Conservation (phyloP, 2,797 vertebrate species). For the Manis pentadactyla region DNA sequence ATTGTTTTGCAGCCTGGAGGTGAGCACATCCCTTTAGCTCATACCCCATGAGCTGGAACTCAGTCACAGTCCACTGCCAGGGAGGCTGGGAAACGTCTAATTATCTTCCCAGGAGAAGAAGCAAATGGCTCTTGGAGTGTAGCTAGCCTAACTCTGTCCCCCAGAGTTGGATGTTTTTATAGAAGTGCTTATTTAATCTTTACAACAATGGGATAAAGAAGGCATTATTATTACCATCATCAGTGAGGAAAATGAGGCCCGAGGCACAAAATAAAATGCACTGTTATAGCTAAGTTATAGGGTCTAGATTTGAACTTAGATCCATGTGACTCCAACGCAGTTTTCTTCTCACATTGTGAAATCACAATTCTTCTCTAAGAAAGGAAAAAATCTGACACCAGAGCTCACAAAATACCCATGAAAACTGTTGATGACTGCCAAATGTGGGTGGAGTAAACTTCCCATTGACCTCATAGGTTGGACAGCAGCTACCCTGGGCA, state of each 20-base stretch:
- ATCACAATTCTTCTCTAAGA: background rate
- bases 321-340: background rate
- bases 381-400: background rate
- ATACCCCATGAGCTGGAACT: background rate
- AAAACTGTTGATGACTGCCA: background rate
- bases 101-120: background rate
- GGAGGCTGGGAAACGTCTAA: background rate
- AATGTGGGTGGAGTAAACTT: rapidly evolving
- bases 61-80: background rate
- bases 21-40: background rate
- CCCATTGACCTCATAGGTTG: background rate
- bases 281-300: background rate
- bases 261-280: background rate
- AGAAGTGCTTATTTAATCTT: background rate
- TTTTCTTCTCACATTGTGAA: background rate
- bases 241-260: background rate
- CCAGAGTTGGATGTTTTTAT: background rate
- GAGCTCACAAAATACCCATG: background rate
- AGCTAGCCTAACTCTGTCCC: background rate
- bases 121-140: background rate
- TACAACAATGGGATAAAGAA: background rate
- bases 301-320: background rate
- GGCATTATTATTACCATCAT: background rate
- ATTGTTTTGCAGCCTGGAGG: background rate
- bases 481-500: background rate